Evolutionary conservation across 2,888 invertebrate species (phyloP).

Genomic region (Troglohyphantes excavatus): DNA sequence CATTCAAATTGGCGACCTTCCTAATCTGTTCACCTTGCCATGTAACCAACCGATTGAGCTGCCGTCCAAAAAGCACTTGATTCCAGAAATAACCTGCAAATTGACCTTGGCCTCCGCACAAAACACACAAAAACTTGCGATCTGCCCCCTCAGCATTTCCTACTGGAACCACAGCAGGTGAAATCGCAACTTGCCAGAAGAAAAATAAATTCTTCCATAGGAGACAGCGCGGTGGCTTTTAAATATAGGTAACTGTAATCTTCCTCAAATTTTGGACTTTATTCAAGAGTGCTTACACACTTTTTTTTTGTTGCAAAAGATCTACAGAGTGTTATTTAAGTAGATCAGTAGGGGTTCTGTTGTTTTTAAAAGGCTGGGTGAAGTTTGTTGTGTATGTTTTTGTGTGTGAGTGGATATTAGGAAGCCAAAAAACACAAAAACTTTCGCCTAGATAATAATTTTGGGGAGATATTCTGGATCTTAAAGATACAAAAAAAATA

Average conservation of each 20-base stretch:
- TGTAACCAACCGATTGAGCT: background rate
- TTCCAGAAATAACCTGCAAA: slow-evolving; percentile 12
- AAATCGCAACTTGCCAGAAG: slow-evolving; percentile 11
- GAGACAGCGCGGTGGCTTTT: slow-evolving; percentile 52
- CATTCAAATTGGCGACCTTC: slow-evolving; percentile 16
- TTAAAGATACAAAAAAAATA: too few relatives aligned
- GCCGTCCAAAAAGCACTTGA: background rate
- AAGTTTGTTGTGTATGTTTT: background rate
- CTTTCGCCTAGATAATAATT: too few relatives aligned
- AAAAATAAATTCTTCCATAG: slow-evolving; percentile 6
- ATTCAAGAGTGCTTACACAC: slow-evolving; percentile 7
- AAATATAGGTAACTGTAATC: slow-evolving; percentile 9
- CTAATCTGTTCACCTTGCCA: slow-evolving; percentile 8
- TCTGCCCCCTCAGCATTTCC: slow-evolving; percentile 12
- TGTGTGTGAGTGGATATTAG: too few relatives aligned
- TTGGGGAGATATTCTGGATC: too few relatives aligned
- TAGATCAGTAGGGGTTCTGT: background rate
- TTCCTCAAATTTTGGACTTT: slow-evolving; percentile 14
- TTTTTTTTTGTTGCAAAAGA: background rate
- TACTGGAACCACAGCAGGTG: slow-evolving; percentile 27
- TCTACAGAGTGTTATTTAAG: background rate
- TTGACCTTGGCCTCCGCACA: slow-evolving; percentile 58
- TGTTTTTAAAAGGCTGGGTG: background rate
- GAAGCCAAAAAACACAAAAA: too few relatives aligned
- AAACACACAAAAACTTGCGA: slow-evolving; percentile 26